phyloP scores from a whole-genome alignment of 2,888 invertebrate species.

The Dorcus parallelipipedus region DNA sequence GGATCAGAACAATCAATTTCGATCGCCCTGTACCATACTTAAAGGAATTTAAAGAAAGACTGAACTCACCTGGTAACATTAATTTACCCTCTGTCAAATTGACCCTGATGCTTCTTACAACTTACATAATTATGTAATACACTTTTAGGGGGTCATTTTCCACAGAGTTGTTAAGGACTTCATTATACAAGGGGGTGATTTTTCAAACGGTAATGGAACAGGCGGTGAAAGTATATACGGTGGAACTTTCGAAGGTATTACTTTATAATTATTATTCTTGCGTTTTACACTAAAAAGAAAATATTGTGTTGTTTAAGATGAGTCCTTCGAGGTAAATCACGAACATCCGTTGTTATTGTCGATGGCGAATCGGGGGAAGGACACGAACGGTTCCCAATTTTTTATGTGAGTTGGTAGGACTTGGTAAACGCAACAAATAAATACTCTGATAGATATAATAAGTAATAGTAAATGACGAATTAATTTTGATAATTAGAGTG shows the following conservation, averaged over 20 bases:
- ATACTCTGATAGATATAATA: too few relatives aligned
- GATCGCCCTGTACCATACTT: too few relatives aligned
- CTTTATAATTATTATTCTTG: too few relatives aligned
- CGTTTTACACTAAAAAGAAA: background rate
- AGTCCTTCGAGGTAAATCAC: constrained; percentile 85
- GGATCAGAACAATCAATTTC: too few relatives aligned
- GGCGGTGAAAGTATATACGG: constrained; percentile 99
- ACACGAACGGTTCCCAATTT: constrained; percentile 98
- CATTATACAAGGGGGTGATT: constrained; percentile 92
- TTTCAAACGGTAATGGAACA: constrained; percentile 91
- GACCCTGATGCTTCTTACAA: too few relatives aligned
- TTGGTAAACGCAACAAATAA: too few relatives aligned
- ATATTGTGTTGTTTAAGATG: constrained; percentile 62
- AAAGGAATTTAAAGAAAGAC: too few relatives aligned
- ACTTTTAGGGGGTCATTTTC: constrained; percentile 69
- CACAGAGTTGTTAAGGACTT: constrained; percentile 96
- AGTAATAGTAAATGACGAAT: background rate
- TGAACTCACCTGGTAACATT: too few relatives aligned
- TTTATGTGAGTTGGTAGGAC: constrained; percentile 80
- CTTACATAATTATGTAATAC: too few relatives aligned
- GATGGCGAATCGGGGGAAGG: constrained; percentile 97
- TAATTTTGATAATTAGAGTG: constrained; percentile 26
- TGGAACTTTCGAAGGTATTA: constrained; percentile 88
- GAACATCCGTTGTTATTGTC: constrained; percentile 88
- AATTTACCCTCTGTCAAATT: too few relatives aligned